Percentiles rank a stretch among this genome's conserved stretches.
phyloP scores from a whole-genome alignment of 2,888 invertebrate genomes.

The Lithophane ornitopus region DNA sequence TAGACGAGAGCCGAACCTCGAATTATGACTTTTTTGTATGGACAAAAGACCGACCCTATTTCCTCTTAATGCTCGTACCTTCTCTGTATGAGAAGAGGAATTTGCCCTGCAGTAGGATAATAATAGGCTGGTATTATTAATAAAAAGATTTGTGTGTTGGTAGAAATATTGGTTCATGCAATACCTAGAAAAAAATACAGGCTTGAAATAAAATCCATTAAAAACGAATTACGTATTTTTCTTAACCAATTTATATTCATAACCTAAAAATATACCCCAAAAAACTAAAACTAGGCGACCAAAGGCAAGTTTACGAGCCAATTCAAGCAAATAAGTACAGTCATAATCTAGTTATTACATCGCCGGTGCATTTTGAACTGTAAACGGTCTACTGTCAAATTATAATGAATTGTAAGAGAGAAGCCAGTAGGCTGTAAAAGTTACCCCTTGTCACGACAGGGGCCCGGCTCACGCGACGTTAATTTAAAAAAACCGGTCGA shows the following conservation, averaged over 20 bases:
- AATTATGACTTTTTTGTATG: no score
- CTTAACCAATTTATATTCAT: constrained; percentile 16
- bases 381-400: constrained; percentile 64
- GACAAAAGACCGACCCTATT: no score
- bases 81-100: background rate
- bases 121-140: background rate
- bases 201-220: background rate
- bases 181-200: background rate
- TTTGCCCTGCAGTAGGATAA: no score
- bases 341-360: constrained; percentile 56
- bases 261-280: constrained; percentile 6
- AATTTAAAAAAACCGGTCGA: constrained; percentile 67
- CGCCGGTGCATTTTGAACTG: constrained; percentile 64
- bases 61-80: background rate
- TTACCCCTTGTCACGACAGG: constrained; percentile 70
- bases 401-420: constrained; percentile 67
- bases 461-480: constrained; percentile 67
- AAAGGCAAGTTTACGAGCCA: constrained; percentile 42
- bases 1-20: no score
- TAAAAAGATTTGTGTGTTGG: background rate
- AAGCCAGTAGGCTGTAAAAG: constrained; percentile 63
- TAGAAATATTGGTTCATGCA: background rate
- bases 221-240: background rate
- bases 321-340: constrained; percentile 40
- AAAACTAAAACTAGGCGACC: constrained; percentile 26